These are phyloP conservation scores for Melanostoma scalare DNA, from an alignment of 2,888 invertebrate species.

Conservation along the genomic window DNA sequence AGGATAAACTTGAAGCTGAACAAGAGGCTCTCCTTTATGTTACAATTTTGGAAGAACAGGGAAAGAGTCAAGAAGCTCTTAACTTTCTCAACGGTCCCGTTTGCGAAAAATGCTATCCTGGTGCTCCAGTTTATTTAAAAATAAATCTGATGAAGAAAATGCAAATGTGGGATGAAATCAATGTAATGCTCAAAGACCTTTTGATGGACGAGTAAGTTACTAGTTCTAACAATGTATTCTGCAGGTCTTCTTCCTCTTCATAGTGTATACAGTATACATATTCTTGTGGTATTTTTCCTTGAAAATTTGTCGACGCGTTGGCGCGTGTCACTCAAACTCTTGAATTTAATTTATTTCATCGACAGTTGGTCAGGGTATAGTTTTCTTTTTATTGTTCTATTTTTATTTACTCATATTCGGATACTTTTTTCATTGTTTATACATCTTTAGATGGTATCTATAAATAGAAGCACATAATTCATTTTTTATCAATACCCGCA, in stretches of 20 bases:
- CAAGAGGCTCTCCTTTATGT: constrained; percentile 96
- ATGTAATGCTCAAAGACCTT: constrained; percentile 88
- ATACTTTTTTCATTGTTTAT: constrained; percentile 15
- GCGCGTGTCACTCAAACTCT: neutral
- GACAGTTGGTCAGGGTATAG: neutral
- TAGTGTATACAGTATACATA: too few relatives aligned
- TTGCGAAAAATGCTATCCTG: constrained; percentile 87
- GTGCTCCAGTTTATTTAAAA: constrained; percentile 87
- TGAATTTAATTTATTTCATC: constrained; percentile 6
- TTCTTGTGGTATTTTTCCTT: too few relatives aligned
- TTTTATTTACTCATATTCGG: constrained; percentile 8
- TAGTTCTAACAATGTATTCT: too few relatives aligned
- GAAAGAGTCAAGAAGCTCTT: constrained; percentile 91
- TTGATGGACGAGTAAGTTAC: constrained; percentile 87
- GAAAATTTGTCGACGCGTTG: too few relatives aligned
- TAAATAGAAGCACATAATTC: constrained; percentile 35
- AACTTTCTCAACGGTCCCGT: constrained; percentile 91
- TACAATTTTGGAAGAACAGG: constrained; percentile 91
- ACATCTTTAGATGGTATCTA: neutral
- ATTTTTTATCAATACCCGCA: constrained; percentile 34
- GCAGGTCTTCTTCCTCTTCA: too few relatives aligned
- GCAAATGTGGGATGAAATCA: constrained; percentile 89
- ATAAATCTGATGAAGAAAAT: constrained; percentile 89
- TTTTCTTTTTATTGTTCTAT: constrained; percentile 6
- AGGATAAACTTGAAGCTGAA: constrained; percentile 95